These are phyloP conservation scores for Babylonia areolata DNA, from an alignment of 1,140 invertebrate species.

Conservation along the genomic window DNA sequence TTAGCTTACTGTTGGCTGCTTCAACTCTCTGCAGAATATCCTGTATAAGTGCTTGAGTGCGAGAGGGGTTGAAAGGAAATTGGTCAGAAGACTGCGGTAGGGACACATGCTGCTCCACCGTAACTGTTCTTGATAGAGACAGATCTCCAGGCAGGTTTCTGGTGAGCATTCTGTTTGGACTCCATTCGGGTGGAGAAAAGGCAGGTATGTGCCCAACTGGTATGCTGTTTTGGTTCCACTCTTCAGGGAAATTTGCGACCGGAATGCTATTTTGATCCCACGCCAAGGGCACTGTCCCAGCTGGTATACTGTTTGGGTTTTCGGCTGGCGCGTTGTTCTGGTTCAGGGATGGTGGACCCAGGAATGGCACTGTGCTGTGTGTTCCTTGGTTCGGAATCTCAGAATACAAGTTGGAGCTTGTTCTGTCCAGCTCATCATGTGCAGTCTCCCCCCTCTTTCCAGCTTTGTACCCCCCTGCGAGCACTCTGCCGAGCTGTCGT, in stretches of 20 bases:
- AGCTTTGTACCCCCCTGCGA: background rate
- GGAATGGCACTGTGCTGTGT: background rate
- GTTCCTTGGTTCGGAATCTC: background rate
- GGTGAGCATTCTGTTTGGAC: background rate
- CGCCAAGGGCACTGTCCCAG: background rate
- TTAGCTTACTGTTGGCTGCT: too few relatives aligned
- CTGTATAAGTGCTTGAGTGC: too few relatives aligned
- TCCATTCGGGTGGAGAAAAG: background rate
- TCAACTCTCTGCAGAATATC: too few relatives aligned
- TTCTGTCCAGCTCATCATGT: background rate
- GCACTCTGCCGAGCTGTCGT: background rate
- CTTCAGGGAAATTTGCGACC: background rate
- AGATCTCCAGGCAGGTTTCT: background rate
- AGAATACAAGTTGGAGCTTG: background rate
- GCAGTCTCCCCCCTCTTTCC: background rate
- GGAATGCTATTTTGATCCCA: background rate
- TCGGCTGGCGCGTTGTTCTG: background rate
- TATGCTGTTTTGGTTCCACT: background rate
- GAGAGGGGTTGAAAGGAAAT: too few relatives aligned
- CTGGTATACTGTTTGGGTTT: background rate
- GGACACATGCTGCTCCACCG: background rate
- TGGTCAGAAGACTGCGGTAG: background rate
- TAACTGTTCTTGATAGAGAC: background rate
- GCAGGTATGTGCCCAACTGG: background rate
- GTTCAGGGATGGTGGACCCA: background rate